Conservation (phyloP, 2,888 invertebrate species). For the Perdita meconis region DNA sequence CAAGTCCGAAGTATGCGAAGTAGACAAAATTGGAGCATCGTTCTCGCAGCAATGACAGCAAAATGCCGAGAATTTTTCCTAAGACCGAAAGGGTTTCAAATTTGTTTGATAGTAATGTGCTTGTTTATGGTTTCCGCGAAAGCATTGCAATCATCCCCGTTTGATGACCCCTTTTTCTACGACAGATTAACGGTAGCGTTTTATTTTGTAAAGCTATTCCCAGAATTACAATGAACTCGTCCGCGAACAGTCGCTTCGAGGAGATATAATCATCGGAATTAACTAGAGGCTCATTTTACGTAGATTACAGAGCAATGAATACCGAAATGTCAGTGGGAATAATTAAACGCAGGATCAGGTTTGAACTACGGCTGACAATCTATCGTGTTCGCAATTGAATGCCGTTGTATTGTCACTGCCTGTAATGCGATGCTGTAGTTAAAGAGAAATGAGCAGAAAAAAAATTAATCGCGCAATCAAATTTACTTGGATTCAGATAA, state of each 20-base stretch:
- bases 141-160: conserved; percentile 69
- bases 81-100: conserved; percentile 19
- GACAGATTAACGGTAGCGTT: conserved; percentile 52
- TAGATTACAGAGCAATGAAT: conserved; percentile 18
- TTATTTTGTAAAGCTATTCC: conserved; percentile 58
- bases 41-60: not conserved
- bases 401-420: not conserved
- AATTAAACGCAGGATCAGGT: conserved; percentile 46
- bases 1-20: not conserved
- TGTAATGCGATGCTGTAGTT: not conserved
- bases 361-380: too few relatives aligned
- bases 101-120: conserved; percentile 59
- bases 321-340: not conserved
- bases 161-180: conserved; percentile 69
- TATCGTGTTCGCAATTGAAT: not conserved
- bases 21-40: not conserved
- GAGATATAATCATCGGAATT: conserved; percentile 9
- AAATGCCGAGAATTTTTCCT: conserved; percentile 13
- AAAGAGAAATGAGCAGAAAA: not conserved
- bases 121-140: conserved; percentile 76
- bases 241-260: conserved; percentile 9
- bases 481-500: not conserved
- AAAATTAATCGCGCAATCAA: not conserved
- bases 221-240: conserved; percentile 46
- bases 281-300: conserved; percentile 8